phyloP scores from a whole-genome alignment of 2,888 invertebrate species.

The Choristoneura rosaceana region DNA sequence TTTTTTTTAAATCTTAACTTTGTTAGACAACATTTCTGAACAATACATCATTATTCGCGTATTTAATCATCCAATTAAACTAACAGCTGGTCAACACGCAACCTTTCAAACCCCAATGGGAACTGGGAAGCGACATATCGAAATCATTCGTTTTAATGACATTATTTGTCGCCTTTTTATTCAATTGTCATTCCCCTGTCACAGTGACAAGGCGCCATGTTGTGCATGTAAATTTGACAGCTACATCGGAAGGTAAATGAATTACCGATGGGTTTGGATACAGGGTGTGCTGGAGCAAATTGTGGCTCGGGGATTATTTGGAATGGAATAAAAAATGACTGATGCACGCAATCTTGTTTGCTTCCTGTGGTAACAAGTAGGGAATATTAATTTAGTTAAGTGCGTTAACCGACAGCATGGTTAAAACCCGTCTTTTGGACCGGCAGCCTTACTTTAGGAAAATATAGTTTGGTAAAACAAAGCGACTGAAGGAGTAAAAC shows the following conservation, averaged over 20 bases:
- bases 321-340: too few species aligned
- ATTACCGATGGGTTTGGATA: neutral
- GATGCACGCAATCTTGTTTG: too few species aligned
- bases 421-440: too few species aligned
- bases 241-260: neutral
- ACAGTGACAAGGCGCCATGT: neutral
- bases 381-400: too few species aligned
- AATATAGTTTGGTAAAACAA: too few species aligned
- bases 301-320: too few species aligned
- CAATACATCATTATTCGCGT: neutral
- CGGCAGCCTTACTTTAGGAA: too few species aligned
- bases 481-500: too few species aligned
- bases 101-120: neutral
- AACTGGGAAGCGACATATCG: neutral
- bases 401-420: too few species aligned
- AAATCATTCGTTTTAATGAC: conserved; percentile 7
- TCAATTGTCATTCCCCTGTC: neutral
- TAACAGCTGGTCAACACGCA: neutral
- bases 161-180: conserved; percentile 4
- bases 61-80: neutral
- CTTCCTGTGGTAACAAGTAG: neutral
- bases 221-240: conserved; percentile 8
- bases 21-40: too few species aligned
- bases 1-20: too few species aligned
- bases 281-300: neutral